Conservation (phyloP, 1,140 invertebrate genomes). For the Penaeus chinensis region DNA sequence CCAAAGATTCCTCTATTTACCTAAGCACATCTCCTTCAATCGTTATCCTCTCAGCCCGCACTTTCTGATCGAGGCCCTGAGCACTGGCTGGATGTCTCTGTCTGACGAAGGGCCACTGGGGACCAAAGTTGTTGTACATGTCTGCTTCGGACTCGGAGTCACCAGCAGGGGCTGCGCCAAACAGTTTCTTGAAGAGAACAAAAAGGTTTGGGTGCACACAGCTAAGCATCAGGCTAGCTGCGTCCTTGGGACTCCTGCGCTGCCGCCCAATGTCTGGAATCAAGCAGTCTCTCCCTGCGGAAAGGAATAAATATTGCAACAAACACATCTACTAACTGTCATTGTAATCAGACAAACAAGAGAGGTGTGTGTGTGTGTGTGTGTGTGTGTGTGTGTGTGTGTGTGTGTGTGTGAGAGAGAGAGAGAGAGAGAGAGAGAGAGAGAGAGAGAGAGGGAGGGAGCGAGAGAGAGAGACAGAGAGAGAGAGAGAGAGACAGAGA, state of each 20-base stretch:
- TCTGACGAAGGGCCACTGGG: conserved; percentile 54
- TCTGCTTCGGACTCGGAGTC: conserved; percentile 54
- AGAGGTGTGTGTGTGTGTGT: too few species aligned
- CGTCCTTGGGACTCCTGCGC: conserved; percentile 32
- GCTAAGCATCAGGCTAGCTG: conserved; percentile 57
- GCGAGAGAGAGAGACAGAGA: too few species aligned
- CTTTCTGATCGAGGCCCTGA: conserved; percentile 51
- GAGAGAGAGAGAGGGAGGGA: too few species aligned
- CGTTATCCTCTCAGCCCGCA: conserved; percentile 50
- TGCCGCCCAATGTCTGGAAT: conserved; percentile 23
- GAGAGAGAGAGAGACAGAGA: too few species aligned
- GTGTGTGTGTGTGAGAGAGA: too few species aligned
- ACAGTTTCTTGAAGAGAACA: conserved; percentile 56
- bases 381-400: too few species aligned
- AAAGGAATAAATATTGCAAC: too few species aligned
- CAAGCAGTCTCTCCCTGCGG: too few species aligned
- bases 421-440: too few species aligned
- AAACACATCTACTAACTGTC: too few species aligned
- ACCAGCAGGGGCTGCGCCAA: conserved; percentile 51
- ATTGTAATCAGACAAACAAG: too few species aligned
- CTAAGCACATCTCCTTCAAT: conserved; percentile 55
- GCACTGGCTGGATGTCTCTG: conserved; percentile 45
- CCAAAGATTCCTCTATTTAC: background rate
- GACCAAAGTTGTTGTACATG: conserved; percentile 57
- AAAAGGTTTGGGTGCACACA: conserved; percentile 60